These are phyloP conservation scores for Actinopyga echinites DNA, from an alignment of 53 echinoderm and acorn worm genomes.

Conservation along the genomic window DNA sequence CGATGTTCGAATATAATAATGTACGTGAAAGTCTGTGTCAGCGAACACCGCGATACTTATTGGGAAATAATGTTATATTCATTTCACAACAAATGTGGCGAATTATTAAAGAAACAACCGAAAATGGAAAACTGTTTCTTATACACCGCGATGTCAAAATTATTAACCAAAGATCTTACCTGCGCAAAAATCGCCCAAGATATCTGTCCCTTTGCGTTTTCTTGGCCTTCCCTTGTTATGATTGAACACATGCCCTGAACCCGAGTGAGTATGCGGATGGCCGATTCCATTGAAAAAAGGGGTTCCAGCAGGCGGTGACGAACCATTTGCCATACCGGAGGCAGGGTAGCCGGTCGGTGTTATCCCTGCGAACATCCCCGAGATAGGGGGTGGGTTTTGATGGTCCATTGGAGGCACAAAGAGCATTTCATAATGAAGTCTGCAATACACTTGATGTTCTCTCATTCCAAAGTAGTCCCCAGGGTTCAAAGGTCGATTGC, in stretches of 20 bases:
- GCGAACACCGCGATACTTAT: no score
- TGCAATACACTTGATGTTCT: slow-evolving; percentile 87
- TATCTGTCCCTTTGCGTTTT: slow-evolving; percentile 80
- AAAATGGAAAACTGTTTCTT: no score
- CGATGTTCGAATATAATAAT: no score
- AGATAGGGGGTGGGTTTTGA: slow-evolving; percentile 39
- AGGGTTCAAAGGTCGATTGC: slow-evolving; percentile 74
- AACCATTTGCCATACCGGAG: slow-evolving; percentile 48
- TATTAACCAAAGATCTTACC: slow-evolving; percentile 51
- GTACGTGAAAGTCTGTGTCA: no score
- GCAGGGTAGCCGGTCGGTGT: slow-evolving; percentile 46
- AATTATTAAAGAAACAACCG: no score
- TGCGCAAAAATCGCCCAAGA: slow-evolving; percentile 70
- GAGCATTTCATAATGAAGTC: slow-evolving; percentile 89
- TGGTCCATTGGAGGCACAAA: slow-evolving; percentile 34
- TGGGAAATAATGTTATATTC: no score
- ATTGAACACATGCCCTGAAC: slow-evolving; percentile 1
- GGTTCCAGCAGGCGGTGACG: slow-evolving; percentile 61
- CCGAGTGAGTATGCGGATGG: slow-evolving; percentile 24
- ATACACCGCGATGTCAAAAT: no score
- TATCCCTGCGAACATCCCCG: slow-evolving; percentile 32
- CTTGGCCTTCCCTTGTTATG: slow-evolving; percentile 95
- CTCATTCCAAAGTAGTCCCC: slow-evolving; percentile 98
- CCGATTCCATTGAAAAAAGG: slow-evolving; percentile 81
- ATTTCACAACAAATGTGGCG: no score